Evolutionary conservation across 2,113 vertebrate species (phyloP).

Genomic region (Syngnathus scovelli): DNA sequence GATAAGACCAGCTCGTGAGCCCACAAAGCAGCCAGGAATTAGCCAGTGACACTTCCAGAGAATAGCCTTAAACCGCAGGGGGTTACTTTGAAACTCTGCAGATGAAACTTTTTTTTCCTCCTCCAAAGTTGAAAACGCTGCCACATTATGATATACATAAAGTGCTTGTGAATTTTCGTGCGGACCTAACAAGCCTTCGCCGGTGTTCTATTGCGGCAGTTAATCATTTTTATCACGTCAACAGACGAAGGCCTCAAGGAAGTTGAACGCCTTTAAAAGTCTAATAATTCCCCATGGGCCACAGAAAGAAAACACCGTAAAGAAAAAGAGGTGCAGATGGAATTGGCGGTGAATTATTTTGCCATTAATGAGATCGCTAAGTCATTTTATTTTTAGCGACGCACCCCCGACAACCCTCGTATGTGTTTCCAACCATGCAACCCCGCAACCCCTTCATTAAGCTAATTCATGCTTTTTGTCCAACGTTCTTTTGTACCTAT

Average conservation of each 20-base stretch:
- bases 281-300: conserved; percentile 35
- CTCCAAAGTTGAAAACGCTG: background rate
- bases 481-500: background rate
- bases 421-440: too few relatives aligned
- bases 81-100: background rate
- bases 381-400: background rate
- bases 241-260: conserved; percentile 33
- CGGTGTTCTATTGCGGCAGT: conserved; percentile 26
- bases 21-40: conserved; percentile 21
- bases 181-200: conserved; percentile 15
- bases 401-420: background rate
- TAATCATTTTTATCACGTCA: conserved; percentile 42
- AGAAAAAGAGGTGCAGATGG: conserved; percentile 25
- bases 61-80: background rate
- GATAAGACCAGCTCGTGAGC: conserved; percentile 21
- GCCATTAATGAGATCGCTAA: conserved; percentile 19
- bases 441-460: too few relatives aligned
- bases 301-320: conserved; percentile 38
- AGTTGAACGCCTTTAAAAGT: conserved; percentile 45
- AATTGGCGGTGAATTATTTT: conserved; percentile 30
- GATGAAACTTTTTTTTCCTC: background rate
- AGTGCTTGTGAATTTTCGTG: conserved; percentile 11
- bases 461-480: background rate
- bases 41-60: conserved; percentile 4
- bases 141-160: conserved; percentile 9